phyloP scores from a whole-genome alignment of 2,888 invertebrate genomes.

The Plebejus argus region DNA sequence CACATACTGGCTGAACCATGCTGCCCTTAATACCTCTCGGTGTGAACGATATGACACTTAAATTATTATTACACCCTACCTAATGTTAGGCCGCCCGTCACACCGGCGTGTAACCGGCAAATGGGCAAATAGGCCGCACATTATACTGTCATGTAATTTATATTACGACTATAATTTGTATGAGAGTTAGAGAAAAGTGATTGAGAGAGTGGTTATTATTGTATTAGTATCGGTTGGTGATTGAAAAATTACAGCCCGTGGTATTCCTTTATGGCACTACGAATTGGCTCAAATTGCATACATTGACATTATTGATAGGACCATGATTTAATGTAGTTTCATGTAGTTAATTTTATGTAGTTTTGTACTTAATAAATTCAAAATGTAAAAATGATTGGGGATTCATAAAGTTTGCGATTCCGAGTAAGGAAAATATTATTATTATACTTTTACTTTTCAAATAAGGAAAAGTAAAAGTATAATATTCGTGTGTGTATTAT shows the following conservation, averaged over 20 bases:
- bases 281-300: conserved; percentile 26
- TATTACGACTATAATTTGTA: conserved; percentile 28
- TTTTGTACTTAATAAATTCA: neutral
- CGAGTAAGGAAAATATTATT: neutral
- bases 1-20: neutral
- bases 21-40: neutral
- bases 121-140: conserved; percentile 30
- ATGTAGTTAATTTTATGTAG: neutral
- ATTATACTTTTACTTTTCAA: neutral
- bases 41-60: conserved; percentile 26
- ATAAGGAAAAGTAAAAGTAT: too few species aligned
- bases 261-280: conserved; percentile 19
- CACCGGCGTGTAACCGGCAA: conserved; percentile 28
- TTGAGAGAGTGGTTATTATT: conserved; percentile 27
- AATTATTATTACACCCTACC: conserved; percentile 21
- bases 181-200: conserved; percentile 24
- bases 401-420: neutral
- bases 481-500: neutral
- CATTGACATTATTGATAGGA: conserved; percentile 18
- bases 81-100: conserved; percentile 29
- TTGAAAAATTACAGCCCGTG: conserved; percentile 29
- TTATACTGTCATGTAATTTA: conserved; percentile 23
- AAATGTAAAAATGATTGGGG: neutral
- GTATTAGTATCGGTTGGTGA: conserved; percentile 27
- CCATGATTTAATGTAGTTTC: neutral